Evolutionary conservation across 2,888 invertebrate genomes (phyloP).

Genomic region (Ophioninae sp.): DNA sequence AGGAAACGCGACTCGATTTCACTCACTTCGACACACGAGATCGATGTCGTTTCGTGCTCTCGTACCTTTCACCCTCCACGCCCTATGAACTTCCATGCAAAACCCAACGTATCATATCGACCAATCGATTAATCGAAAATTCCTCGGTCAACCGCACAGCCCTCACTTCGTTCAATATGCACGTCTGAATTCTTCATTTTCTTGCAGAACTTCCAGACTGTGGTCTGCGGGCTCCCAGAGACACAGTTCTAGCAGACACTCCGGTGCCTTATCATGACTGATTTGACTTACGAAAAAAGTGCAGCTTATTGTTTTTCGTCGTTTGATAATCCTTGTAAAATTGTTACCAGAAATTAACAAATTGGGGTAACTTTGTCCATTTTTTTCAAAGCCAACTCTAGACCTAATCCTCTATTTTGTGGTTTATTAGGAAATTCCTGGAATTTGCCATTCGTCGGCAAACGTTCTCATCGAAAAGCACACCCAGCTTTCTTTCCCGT

Average conservation of each 20-base stretch:
- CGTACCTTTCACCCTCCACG: conserved; percentile 17
- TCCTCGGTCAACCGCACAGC: conserved; percentile 58
- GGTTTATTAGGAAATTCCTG: not conserved
- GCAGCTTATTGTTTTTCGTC: not conserved
- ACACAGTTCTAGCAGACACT: not conserved
- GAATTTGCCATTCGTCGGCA: not conserved
- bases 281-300: not conserved
- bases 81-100: conserved; percentile 29
- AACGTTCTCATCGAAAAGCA: not conserved
- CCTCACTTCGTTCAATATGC: conserved; percentile 41
- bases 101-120: conserved; percentile 35
- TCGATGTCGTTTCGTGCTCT: conserved; percentile 57
- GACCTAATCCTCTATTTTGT: not conserved
- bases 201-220: conserved; percentile 17
- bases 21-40: conserved; percentile 49
- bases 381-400: not conserved
- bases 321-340: not conserved
- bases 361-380: not conserved
- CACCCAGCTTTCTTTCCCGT: too few species aligned
- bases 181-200: conserved; percentile 39
- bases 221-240: not conserved
- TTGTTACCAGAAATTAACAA: not conserved
- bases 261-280: not conserved
- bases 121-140: conserved; percentile 65
- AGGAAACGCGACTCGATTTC: conserved; percentile 46